Evolutionary conservation across 2,797 vertebrate species (phyloP), one percentile per base, ranked within the genome.

Genomic region (Carcharodon carcharias): DNA sequence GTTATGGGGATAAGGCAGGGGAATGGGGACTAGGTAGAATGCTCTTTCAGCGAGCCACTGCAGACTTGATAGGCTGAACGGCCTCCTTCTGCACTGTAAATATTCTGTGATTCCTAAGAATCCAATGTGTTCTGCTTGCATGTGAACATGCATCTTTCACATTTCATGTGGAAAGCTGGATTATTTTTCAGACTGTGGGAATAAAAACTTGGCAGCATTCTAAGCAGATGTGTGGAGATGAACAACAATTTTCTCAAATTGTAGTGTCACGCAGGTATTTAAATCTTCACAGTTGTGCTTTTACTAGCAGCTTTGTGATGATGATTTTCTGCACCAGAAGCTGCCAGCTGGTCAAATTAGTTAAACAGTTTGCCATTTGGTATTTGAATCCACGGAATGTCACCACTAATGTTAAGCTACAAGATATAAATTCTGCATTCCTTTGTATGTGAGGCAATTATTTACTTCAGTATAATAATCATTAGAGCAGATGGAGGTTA

Each of bases 161-260:
- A 67, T 26, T n/a, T 65, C 23, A 67, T 11, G 26, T 45, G 18
- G 63, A 40, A 45, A 65, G 63, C 21, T 65, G 61, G 63, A 93
- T 93, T 67, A 93, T 50, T 67, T 93, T 40, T 26, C 61, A 65
- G 63, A 67, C 91, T 67, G 91, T 93, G 91, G 91, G 91, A 93
- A 93, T 67, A 5, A 67, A 67, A 93, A 26, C 21, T 93, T 67
- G 91, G 63, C 63, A 93, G 63, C n/a, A 11, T 8, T 45, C 61
- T 45, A 45, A 40, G 91, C 91, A 93, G 91, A 67, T 93, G 91
- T 67, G 61, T 28, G 91, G 91, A 45, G 91, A 93, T 93, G n/a
- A 93, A 67, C 91, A 93, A n/a, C n/a, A 1, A 40, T 65, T 67
- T 93, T 45, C n/a, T 45, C 18, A 67, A 93, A 93, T 93, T 63